Percentiles rank a stretch among this genome's conserved stretches.
These are phyloP conservation scores for Drosophila oshimai DNA, from an alignment of 1,140 invertebrate genomes.

Conservation along the genomic window DNA sequence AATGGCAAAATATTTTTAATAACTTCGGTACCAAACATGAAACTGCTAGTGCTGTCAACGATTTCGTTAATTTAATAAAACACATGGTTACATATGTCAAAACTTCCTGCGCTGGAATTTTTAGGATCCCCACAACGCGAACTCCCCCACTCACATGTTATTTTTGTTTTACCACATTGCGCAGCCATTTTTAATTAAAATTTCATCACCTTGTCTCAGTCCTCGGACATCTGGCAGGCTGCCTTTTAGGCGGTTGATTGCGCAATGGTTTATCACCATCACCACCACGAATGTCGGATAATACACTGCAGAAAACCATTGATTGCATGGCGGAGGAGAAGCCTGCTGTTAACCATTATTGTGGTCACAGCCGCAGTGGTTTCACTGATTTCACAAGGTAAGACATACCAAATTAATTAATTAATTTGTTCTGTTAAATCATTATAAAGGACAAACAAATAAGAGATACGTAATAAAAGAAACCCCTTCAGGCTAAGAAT, in stretches of 20 bases:
- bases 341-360: conserved; percentile 7
- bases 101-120: conserved; percentile 4
- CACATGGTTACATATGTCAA: no score
- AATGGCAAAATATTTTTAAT: background rate
- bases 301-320: conserved; percentile 23
- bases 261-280: conserved; percentile 56
- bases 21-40: background rate
- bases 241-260: conserved; percentile 60
- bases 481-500: background rate
- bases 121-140: background rate
- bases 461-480: no score
- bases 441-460: no score
- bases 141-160: background rate
- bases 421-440: background rate
- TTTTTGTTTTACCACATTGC: conserved; percentile 5
- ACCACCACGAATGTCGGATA: conserved; percentile 8
- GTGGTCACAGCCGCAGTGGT: conserved; percentile 9
- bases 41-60: background rate
- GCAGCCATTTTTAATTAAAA: conserved; percentile 53
- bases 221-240: conserved; percentile 34
- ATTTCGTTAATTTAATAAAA: conserved; percentile 22
- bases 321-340: background rate
- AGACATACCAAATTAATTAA: background rate
- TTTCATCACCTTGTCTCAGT: conserved; percentile 36
- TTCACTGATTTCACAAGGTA: conserved; percentile 36